phyloP scores from a whole-genome alignment of 1,140 invertebrate genomes.

The Lordiphosa stackelbergi region DNA sequence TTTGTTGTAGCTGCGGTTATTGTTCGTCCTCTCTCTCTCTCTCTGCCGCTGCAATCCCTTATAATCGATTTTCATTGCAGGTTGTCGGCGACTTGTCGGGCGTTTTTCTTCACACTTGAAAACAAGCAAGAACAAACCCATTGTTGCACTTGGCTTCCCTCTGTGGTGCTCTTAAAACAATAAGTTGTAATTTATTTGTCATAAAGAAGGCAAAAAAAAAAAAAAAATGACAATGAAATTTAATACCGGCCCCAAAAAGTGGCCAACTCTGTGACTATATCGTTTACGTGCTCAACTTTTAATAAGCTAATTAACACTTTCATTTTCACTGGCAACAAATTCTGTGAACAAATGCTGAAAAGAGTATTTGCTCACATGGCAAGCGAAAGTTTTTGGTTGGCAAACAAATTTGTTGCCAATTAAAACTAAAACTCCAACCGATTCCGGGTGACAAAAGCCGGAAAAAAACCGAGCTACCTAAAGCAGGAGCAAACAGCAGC shows the following conservation, averaged over 20 bases:
- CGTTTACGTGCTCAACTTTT: slow-evolving; percentile 29
- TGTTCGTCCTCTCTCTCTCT: slow-evolving; percentile 7
- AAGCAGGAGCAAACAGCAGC: not conserved
- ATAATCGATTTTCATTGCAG: slow-evolving; percentile 54
- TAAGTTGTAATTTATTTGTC: slow-evolving; percentile 20
- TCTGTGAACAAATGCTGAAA: not conserved
- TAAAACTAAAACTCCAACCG: slow-evolving; percentile 29
- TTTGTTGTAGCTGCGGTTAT: slow-evolving; percentile 24
- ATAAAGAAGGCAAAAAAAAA: slow-evolving; percentile 8
- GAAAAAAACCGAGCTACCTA: not conserved
- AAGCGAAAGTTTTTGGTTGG: slow-evolving; percentile 20
- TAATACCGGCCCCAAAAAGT: slow-evolving; percentile 11
- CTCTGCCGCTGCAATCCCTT: slow-evolving; percentile 18
- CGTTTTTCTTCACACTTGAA: slow-evolving; percentile 49
- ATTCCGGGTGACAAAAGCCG: slow-evolving; percentile 25
- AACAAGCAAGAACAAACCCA: slow-evolving; percentile 35
- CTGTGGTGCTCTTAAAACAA: slow-evolving; percentile 30
- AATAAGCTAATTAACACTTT: slow-evolving; percentile 58
- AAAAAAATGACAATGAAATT: slow-evolving; percentile 16
- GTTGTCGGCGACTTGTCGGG: slow-evolving; percentile 1
- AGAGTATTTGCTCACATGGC: slow-evolving; percentile 21
- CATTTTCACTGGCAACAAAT: slow-evolving; percentile 1
- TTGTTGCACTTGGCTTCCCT: slow-evolving; percentile 35
- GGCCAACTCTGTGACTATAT: not conserved
- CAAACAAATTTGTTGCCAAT: slow-evolving; percentile 43